These are phyloP conservation scores for Griposia aprilina DNA, from an alignment of 2,888 invertebrate genomes.

Conservation along the genomic window DNA sequence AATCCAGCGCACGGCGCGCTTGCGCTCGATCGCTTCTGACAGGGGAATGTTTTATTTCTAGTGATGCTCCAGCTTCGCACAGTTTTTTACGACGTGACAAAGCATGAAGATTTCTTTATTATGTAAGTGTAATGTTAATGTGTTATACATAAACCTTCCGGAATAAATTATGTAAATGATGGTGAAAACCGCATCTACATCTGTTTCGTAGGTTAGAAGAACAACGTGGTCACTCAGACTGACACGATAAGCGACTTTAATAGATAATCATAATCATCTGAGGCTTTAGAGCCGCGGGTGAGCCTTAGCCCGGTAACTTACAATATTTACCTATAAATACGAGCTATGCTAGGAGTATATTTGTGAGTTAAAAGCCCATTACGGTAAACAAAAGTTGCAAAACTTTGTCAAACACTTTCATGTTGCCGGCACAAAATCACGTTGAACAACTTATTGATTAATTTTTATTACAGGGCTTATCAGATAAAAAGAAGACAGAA, in stretches of 20 bases:
- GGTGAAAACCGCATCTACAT: not conserved
- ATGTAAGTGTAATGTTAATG: too few species aligned
- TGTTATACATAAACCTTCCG: too few species aligned
- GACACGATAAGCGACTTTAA: not conserved
- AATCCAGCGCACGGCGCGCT: slow-evolving; percentile 98
- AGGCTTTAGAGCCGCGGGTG: too few species aligned
- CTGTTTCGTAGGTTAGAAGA: not conserved
- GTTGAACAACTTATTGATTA: not conserved
- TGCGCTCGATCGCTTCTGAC: slow-evolving; percentile 96
- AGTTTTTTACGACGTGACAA: not conserved
- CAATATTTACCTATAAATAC: not conserved
- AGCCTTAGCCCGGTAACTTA: too few species aligned
- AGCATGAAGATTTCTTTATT: not conserved
- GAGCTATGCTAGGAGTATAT: not conserved
- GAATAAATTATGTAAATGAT: not conserved
- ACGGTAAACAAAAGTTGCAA: too few species aligned
- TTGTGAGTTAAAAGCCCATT: not conserved
- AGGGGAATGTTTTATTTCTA: not conserved
- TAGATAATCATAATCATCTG: not conserved
- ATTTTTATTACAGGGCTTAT: not conserved
- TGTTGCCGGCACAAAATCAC: not conserved
- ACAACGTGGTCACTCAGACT: not conserved
- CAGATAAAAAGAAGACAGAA: not conserved
- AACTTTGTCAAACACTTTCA: not conserved
- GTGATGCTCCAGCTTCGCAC: not conserved